These are phyloP conservation scores for Sebastes kiyomatsui DNA, from an alignment of 2,797 vertebrate genomes.

Conservation along the genomic window DNA sequence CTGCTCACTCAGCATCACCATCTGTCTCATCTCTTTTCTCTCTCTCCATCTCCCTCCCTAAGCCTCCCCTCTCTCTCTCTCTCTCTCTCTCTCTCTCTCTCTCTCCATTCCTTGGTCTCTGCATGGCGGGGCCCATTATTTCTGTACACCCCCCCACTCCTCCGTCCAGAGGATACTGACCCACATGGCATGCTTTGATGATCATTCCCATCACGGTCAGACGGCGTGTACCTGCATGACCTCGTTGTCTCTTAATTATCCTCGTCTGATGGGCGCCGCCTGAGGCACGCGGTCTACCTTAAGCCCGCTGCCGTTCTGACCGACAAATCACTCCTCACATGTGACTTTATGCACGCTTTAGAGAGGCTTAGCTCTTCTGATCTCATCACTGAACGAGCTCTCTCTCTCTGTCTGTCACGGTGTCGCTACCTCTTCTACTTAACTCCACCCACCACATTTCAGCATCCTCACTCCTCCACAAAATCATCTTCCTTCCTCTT, in stretches of 20 bases:
- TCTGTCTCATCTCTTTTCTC: slow-evolving; percentile 55
- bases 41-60: too few species aligned
- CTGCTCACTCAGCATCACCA: slow-evolving; percentile 64
- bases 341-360: slow-evolving; percentile 53
- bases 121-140: slow-evolving; percentile 46
- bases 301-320: slow-evolving; percentile 48
- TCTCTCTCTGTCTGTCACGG: not conserved
- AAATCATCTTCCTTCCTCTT: not conserved
- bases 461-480: not conserved
- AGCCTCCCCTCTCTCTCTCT: not conserved
- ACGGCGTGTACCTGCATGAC: slow-evolving; percentile 66
- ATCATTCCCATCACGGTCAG: slow-evolving; percentile 62
- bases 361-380: slow-evolving; percentile 60
- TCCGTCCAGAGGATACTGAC: slow-evolving; percentile 51
- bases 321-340: slow-evolving; percentile 60
- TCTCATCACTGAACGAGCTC: slow-evolving; percentile 48
- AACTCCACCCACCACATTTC: slow-evolving; percentile 19
- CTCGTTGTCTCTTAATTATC: slow-evolving; percentile 72
- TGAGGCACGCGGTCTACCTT: slow-evolving; percentile 45
- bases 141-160: slow-evolving; percentile 5
- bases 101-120: slow-evolving; percentile 21
- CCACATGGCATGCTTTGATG: slow-evolving; percentile 67
- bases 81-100: not conserved
- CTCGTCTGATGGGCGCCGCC: slow-evolving; percentile 57
- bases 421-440: not conserved